Evolutionary conservation across 2,888 invertebrate species (phyloP).

Genomic region (Mesorhabditis spiculigera): DNA sequence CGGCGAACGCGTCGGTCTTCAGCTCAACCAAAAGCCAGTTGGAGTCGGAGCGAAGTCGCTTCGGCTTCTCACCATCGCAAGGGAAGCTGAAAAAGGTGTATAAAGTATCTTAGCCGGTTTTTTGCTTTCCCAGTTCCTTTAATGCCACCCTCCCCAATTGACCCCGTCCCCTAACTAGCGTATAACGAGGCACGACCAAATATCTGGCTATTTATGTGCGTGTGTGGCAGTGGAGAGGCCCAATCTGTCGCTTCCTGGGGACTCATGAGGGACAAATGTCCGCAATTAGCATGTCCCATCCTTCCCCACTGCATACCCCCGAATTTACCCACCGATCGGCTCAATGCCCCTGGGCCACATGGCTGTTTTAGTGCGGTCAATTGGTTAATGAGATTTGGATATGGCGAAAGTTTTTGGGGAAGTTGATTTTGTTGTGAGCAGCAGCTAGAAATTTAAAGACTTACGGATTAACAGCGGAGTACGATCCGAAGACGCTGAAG

Average conservation of each 20-base stretch:
- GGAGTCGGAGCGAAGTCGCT: constrained; percentile 9
- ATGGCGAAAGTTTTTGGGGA: background rate
- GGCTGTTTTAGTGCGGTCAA: too few relatives aligned
- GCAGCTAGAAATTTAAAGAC: background rate
- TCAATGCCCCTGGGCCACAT: too few relatives aligned
- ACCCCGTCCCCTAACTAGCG: too few relatives aligned
- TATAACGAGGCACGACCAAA: too few relatives aligned
- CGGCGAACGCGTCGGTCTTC: constrained; percentile 10
- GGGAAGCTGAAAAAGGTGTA: constrained; percentile 11
- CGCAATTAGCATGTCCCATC: background rate
- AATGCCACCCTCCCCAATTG: too few relatives aligned
- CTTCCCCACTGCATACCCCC: background rate
- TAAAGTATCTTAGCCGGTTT: too few relatives aligned
- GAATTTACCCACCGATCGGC: background rate
- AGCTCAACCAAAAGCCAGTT: constrained; percentile 17
- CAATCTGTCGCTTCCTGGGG: background rate
- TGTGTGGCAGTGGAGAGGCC: background rate
- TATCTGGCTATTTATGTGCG: too few relatives aligned
- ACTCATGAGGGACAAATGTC: background rate
- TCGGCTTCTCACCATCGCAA: constrained; percentile 8
- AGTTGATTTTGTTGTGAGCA: background rate
- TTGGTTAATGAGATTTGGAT: background rate
- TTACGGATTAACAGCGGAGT: constrained; percentile 21
- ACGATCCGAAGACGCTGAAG: constrained; percentile 34
- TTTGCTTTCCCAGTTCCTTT: too few relatives aligned